Evolutionary conservation across 2,797 vertebrate genomes (phyloP), one percentile per base, ranked within the genome.

Genomic region (Dallia pectoralis): DNA sequence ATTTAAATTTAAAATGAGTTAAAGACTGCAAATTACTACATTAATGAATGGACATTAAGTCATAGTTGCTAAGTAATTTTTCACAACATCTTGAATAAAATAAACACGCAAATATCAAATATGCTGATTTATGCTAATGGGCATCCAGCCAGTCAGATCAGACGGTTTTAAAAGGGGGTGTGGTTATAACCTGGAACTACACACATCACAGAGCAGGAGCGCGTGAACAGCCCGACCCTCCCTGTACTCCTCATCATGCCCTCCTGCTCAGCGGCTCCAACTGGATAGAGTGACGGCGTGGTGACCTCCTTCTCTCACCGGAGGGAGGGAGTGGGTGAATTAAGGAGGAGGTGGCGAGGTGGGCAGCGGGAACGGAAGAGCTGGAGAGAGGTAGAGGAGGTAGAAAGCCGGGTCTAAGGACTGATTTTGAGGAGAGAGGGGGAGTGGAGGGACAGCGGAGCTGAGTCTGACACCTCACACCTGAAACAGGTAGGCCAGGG

Each of bases 281-380:
- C 73, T 91, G 87, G 19, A 80, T 75, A 0, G 86, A 91, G 78
- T 89, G 89, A 33, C 79, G 82, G 4, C 83, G 77, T 30, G 5
- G 63, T 4, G 74, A 29, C 76, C 62, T 70, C n/a, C n/a, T 72
- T 51, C 51, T 77, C 59, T 78, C 65, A 0, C 66, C 2, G 56
- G 64, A 79, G 74, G 62, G 74, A 77, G 71, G 77, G 7, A 27
- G 74, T 5, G 62, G 63, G 51, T 78, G 75, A 47, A 77, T 68
- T 18, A 72, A 67, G 71, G 74, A 72, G 33, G 49, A 62, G 18
- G 9, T 71, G 62, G 8, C 0, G 85, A 78, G 82, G 76, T 63
- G 75, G 82, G n/a, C 30, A 53, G 75, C 30, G 12, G 16, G 16
- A 33, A 19, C 6, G 71, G 53, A 11, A 0, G 85, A 78, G 82